Evolutionary conservation across 2,113 vertebrate species (phyloP), one percentile per base, ranked within the genome.

Genomic region (Upupa epops): DNA sequence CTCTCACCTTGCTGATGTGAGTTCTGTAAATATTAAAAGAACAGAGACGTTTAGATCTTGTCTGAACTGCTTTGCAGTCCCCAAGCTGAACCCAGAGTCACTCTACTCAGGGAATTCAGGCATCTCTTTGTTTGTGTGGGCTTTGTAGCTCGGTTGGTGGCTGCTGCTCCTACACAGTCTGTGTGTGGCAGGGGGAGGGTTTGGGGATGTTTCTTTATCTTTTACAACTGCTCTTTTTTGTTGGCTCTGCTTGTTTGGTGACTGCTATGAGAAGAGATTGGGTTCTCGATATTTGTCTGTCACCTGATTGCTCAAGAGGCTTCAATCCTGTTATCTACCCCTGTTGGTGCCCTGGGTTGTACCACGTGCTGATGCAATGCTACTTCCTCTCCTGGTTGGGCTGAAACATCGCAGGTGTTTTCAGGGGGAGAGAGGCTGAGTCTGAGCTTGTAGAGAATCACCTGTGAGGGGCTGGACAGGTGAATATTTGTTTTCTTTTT

Each of bases 21-120:
- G 42, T 18, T 24, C 59, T 9, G 19, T 18, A 14, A 5, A 0
- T 11, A 19, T 11, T 14, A n/a, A 24, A 68, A 60, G 61, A 25
- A 29, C 1, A 1, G n/a, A 37, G 26, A 11, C 11, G 8, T 60
- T 8, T 5, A 40, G 59, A 17, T 63, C 28, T 49, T n/a, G 17
- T 5, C 73, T 16, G 3, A 66, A 15, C 1, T 15, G 5, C 24
- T 42, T 31, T 3, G 1, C 25, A 21, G 0, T 18, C 4, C 52
- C 26, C 32, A 7, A 5, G 17, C 19, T 46, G 76, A 56, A 60
- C 20, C 32, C 22, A 55, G 15, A 2, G 36, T 42, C 46, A 4
- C 11, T 45, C 42, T 60, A 0, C 73, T 37, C 40, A 3, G 52
- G 54, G 78, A 17, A 1, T 18, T 8, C 6, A 11, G 69, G 34